phyloP scores from a whole-genome alignment of 2,113 vertebrate species.

The Sapajus apella region DNA sequence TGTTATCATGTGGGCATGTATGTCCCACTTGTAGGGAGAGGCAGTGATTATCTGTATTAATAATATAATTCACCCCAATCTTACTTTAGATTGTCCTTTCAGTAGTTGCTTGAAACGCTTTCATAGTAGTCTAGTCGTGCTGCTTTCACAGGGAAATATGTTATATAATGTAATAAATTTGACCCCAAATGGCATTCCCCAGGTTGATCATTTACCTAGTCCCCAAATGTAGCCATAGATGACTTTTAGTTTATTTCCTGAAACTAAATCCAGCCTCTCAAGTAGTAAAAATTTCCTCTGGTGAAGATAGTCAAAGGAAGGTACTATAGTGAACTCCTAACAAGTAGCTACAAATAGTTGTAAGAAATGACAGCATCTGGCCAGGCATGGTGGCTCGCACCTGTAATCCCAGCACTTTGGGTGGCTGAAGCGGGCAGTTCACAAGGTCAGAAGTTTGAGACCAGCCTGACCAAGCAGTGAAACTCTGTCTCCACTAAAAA shows the following conservation, averaged over 20 bases:
- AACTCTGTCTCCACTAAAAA: no score
- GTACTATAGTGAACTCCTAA: neutral
- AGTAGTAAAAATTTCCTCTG: neutral
- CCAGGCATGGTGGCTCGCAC: no score
- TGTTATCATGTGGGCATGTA: neutral
- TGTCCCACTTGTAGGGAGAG: neutral
- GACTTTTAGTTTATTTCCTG: slow-evolving; percentile 3
- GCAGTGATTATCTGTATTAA: neutral
- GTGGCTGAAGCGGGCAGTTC: no score
- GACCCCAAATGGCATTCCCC: neutral
- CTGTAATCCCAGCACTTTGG: no score
- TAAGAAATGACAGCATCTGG: neutral
- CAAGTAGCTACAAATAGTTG: neutral
- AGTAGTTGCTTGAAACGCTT: neutral
- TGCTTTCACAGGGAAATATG: neutral
- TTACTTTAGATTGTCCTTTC: neutral
- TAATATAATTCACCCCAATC: neutral
- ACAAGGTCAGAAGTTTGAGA: no score
- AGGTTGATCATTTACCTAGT: neutral
- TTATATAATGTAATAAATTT: neutral
- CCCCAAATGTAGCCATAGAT: neutral
- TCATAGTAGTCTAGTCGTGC: neutral
- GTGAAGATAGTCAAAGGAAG: neutral
- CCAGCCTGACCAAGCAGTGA: no score
- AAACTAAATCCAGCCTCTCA: neutral